Base-by-base conservation (phyloP, 2,113 vertebrate genomes). In the Chascanopsetta lugubris region DNA sequence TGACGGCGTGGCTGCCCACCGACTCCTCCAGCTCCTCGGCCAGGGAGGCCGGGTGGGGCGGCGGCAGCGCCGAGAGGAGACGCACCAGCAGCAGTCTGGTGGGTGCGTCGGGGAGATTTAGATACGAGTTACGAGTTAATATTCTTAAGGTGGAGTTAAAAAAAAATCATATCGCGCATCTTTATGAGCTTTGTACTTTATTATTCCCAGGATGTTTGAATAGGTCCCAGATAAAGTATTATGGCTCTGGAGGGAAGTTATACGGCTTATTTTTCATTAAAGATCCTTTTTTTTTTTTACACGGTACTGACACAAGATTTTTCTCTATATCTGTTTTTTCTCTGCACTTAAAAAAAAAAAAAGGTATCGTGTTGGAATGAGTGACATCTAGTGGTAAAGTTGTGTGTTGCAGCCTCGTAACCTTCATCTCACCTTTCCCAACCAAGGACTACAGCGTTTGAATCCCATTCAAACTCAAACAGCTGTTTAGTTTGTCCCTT, bases 1-100 rank as follows among this genome's bases (percentile, higher is more conserved):
- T 93, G 49, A 92, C 92, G 6, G 74, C 70, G 1, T 77, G 92
- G 68, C 82, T 85, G 61, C 13, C 10, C 8, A 88, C 74, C 6
- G 85, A 86, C 61, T 94, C 90, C 85, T 95, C 93, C 69, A 97
- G 69, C 64, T 89, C 86, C 56, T 91, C 90, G 22, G 90, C 90
- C 80, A 97, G 93, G 29, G 84, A 83, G 50, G 85, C 30, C 51
- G 96, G 87, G 1, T 76, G 76, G 0, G 27, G 68, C 0, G 83
- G 89, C 73, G 90, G 93, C 82, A 92, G 72, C 0, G 71, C 32
- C 17, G 90, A 93, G 3, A 89, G 92, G 36, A 95, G 85, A 3
- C 82, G 87, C 13, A 95, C 26, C 13, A 94, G 86, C 5, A 96
- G 83, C 51, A 98, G 93, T 8, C 94, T 97, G 83, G 18, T 27